A percentile compares a stretch with the other conserved stretches of the same genome.
Conservation (phyloP, 2,113 vertebrate genomes). For the Grantiella picta region DNA sequence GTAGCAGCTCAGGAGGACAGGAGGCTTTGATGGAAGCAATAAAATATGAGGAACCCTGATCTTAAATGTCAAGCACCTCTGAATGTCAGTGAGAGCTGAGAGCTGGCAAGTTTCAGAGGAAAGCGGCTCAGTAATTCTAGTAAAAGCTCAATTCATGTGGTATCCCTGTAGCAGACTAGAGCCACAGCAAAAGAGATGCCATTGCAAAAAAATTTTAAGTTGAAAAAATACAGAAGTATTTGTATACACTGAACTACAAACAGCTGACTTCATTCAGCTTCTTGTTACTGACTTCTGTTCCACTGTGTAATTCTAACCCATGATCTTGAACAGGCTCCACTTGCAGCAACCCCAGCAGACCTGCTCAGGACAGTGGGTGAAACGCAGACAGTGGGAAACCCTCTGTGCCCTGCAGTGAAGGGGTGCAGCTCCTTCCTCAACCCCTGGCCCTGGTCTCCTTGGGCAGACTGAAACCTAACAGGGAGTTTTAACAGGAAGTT, state of each 20-base stretch:
- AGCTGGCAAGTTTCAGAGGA: neutral
- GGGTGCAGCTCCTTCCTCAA: neutral
- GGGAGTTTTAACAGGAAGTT: neutral
- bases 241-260: neutral
- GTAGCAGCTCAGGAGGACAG: neutral
- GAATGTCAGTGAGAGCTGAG: neutral
- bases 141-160: neutral
- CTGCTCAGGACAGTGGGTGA: accelerated
- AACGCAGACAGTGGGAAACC: neutral
- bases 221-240: neutral
- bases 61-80: neutral
- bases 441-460: neutral
- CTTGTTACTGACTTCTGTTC: neutral
- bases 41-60: neutral
- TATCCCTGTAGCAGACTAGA: neutral
- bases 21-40: neutral
- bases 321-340: neutral
- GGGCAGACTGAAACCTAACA: neutral
- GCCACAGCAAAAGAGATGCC: neutral
- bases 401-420: neutral
- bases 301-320: neutral
- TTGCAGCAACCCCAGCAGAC: neutral
- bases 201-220: neutral
- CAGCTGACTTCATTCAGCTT: neutral
- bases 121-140: neutral